These are phyloP conservation scores for Drosophila mulleri DNA, from an alignment of 2,888 invertebrate species.

Conservation along the genomic window DNA sequence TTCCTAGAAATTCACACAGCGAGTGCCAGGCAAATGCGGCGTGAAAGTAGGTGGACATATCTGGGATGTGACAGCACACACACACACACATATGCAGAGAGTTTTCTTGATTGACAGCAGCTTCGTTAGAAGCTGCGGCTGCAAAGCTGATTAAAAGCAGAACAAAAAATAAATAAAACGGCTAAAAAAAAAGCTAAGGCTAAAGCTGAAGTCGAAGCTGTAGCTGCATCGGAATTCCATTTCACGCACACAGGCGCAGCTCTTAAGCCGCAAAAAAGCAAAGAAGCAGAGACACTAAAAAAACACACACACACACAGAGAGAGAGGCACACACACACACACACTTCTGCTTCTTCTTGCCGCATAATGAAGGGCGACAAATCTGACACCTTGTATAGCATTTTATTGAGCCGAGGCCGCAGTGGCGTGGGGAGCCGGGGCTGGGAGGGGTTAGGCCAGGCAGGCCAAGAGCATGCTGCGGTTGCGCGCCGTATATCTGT, in stretches of 20 bases:
- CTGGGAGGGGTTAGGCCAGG: neutral
- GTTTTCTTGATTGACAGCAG: slow-evolving; percentile 44
- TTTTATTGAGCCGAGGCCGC: slow-evolving; percentile 78
- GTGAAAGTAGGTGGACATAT: slow-evolving; percentile 80
- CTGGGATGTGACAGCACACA: slow-evolving; percentile 59
- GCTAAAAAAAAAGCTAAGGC: slow-evolving; percentile 9
- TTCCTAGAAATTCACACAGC: slow-evolving; percentile 28
- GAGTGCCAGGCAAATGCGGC: slow-evolving; percentile 43
- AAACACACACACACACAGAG: neutral
- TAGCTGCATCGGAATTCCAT: slow-evolving; percentile 74
- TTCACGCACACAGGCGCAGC: slow-evolving; percentile 30
- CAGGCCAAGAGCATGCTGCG: slow-evolving; percentile 52
- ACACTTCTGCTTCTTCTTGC: slow-evolving; percentile 45
- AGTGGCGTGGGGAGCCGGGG: neutral
- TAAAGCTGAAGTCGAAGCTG: slow-evolving; percentile 32
- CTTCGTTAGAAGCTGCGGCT: slow-evolving; percentile 64
- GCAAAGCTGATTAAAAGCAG: slow-evolving; percentile 70
- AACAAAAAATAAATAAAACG: slow-evolving; percentile 6
- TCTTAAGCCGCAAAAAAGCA: slow-evolving; percentile 70
- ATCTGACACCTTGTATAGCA: slow-evolving; percentile 85
- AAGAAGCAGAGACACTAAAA: slow-evolving; percentile 13
- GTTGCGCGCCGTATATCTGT: slow-evolving; percentile 18
- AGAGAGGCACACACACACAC: neutral
- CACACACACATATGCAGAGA: slow-evolving; percentile 21
- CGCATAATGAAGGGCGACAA: slow-evolving; percentile 85